These are phyloP conservation scores for Sceloporus undulatus DNA, from an alignment of 2,113 vertebrate species.

Conservation along the genomic window DNA sequence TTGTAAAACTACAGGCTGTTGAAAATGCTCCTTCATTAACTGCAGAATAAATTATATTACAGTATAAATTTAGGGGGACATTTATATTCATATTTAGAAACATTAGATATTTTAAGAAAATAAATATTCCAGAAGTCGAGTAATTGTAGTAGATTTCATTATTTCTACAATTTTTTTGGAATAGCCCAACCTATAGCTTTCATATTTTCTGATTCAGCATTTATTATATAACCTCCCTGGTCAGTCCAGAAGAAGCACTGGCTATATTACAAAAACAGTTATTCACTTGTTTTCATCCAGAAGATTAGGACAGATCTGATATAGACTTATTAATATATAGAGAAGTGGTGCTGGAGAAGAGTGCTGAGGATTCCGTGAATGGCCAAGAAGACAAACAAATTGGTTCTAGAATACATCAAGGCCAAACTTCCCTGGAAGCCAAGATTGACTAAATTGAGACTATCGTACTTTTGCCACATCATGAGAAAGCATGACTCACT, in stretches of 20 bases:
- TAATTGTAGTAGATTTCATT: not conserved
- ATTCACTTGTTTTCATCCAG: not conserved
- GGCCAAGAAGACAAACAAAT: too few relatives aligned
- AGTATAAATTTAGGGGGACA: not conserved
- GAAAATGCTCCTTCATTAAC: constrained; percentile 6
- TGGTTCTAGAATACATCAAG: too few relatives aligned
- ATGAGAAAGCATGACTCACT: too few relatives aligned
- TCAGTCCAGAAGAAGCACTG: not conserved
- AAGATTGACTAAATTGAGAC: too few relatives aligned
- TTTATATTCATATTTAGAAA: constrained; percentile 27
- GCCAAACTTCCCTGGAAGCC: too few relatives aligned
- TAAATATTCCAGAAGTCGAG: not conserved
- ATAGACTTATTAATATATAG: not conserved
- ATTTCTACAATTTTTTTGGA: not conserved
- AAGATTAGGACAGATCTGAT: not conserved
- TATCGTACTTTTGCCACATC: too few relatives aligned
- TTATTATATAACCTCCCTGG: not conserved
- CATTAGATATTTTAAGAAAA: not conserved
- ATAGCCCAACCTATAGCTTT: not conserved
- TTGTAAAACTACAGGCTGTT: not conserved
- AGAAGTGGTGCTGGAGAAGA: not conserved
- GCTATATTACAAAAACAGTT: not conserved
- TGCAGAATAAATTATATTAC: not conserved
- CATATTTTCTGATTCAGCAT: not conserved
- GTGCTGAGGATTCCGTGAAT: too few relatives aligned